A percentile compares a stretch with the other conserved stretches of the same genome.
phyloP scores from a whole-genome alignment of 2,797 vertebrate species.

The Schizopygopsis malacanthus region DNA sequence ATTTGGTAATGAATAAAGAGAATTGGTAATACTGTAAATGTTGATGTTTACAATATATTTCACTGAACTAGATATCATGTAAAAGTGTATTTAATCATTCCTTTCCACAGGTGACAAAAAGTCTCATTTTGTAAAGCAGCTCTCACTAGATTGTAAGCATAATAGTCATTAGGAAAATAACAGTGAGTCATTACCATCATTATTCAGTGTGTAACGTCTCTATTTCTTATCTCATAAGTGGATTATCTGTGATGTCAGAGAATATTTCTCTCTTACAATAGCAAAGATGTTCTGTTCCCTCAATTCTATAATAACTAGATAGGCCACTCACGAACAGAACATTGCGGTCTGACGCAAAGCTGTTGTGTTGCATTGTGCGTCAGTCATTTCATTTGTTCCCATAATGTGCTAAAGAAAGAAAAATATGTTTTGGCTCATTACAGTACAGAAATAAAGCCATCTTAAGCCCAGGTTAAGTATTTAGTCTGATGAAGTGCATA shows the following conservation, averaged over 20 bases:
- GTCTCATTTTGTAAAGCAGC: neutral
- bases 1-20: neutral
- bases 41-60: constrained; percentile 1
- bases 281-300: constrained; percentile 8
- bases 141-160: constrained; percentile 1
- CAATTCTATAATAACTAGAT: constrained; percentile 29
- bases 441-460: constrained; percentile 28
- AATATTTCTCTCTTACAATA: neutral
- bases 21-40: neutral
- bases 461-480: constrained; percentile 47
- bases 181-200: constrained; percentile 34
- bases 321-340: constrained; percentile 31
- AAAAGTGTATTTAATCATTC: neutral
- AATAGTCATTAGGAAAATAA: constrained; percentile 12
- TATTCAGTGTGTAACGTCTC: neutral
- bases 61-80: neutral
- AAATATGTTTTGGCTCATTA: constrained; percentile 22
- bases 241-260: constrained; percentile 28
- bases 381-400: constrained; percentile 4
- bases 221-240: constrained; percentile 26
- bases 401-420: constrained; percentile 8
- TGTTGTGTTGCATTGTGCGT: constrained; percentile 25
- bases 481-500: constrained; percentile 40
- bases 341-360: constrained; percentile 17
- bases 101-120: neutral